Conservation (phyloP, 2,113 vertebrate species). For the Plotosus lineatus region DNA sequence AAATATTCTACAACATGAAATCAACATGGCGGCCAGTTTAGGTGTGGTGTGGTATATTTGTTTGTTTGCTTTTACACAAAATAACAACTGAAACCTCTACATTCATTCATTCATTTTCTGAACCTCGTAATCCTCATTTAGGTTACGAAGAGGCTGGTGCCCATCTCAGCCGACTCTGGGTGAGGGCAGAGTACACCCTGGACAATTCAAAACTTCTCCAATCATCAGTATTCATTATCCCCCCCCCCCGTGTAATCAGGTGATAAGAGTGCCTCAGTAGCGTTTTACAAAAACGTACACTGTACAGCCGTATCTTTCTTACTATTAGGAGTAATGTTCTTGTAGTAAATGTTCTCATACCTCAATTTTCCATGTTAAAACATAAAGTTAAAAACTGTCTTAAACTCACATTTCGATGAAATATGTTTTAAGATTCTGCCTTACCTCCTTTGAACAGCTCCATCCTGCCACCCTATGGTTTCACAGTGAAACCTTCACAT, state of each 20-base stretch:
- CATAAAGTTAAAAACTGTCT: constrained; percentile 12
- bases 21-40: constrained; percentile 11
- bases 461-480: constrained; percentile 23
- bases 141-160: too few relatives aligned
- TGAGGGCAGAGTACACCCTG: too few relatives aligned
- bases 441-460: constrained; percentile 12
- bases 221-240: background rate
- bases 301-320: background rate
- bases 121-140: too few relatives aligned
- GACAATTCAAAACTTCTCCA: constrained; percentile 20
- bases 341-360: constrained; percentile 5
- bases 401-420: background rate
- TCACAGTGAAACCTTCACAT: background rate
- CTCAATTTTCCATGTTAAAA: background rate
- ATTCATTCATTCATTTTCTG: too few relatives aligned
- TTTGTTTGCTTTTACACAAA: constrained; percentile 17
- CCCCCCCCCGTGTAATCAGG: too few relatives aligned
- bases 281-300: constrained; percentile 6
- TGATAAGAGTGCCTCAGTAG: too few relatives aligned
- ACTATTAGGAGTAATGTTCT: constrained; percentile 7
- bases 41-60: background rate
- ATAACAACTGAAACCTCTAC: too few relatives aligned
- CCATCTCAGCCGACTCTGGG: too few relatives aligned
- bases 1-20: constrained; percentile 15
- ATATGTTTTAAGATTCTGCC: background rate